A percentile compares a stretch with the other conserved stretches of the same genome.
These are phyloP conservation scores for Andrena haemorrhoa DNA, from an alignment of 2,888 invertebrate species.

Conservation along the genomic window DNA sequence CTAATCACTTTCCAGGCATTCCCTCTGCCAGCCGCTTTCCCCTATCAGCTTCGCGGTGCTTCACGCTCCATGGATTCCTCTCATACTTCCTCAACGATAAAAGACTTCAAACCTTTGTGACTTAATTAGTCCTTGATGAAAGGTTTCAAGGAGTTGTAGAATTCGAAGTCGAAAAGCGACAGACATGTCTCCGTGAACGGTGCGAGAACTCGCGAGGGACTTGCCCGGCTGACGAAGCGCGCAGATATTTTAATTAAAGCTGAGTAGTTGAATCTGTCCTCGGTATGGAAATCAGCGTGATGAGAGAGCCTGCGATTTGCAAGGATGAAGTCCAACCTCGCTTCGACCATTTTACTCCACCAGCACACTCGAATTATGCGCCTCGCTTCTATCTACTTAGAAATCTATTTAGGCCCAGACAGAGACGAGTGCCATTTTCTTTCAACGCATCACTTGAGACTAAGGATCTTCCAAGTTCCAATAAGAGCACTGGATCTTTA, in stretches of 20 bases:
- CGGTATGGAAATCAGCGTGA: background rate
- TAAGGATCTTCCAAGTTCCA: too few relatives aligned
- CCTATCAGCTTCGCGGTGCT: background rate
- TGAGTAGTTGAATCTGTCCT: background rate
- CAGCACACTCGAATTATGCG: too few relatives aligned
- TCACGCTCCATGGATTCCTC: background rate
- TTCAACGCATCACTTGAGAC: too few relatives aligned
- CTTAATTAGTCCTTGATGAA: too few relatives aligned
- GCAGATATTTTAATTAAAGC: slow-evolving; percentile 19
- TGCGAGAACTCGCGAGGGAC: slow-evolving; percentile 6
- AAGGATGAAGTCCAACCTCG: too few relatives aligned
- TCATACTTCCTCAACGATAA: background rate
- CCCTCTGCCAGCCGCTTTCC: background rate
- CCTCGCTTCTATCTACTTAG: too few relatives aligned
- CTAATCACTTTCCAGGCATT: slow-evolving; percentile 29
- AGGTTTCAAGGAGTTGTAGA: background rate
- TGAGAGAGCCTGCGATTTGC: too few relatives aligned
- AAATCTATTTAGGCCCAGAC: too few relatives aligned
- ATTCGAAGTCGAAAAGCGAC: background rate
- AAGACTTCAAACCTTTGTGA: background rate
- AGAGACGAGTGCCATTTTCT: too few relatives aligned
- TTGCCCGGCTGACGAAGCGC: slow-evolving; percentile 10
- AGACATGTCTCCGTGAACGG: slow-evolving; percentile 3
- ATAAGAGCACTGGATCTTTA: too few relatives aligned
- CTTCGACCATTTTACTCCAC: too few relatives aligned